Evolutionary conservation across 2,888 invertebrate genomes (phyloP), one percentile per base, ranked within the genome.

Genomic region (Dascillus cervinus): DNA sequence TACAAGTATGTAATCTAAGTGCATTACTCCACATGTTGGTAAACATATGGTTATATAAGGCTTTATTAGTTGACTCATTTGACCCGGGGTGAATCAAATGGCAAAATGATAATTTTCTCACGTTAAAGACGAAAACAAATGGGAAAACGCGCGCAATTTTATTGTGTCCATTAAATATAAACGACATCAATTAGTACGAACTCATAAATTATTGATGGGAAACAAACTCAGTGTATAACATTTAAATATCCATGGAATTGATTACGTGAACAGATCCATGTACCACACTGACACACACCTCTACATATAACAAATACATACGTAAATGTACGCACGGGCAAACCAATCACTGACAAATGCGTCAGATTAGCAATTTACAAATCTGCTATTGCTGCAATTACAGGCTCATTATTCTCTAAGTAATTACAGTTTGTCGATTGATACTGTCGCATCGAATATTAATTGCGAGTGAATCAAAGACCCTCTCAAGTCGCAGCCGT

Each of bases 321-420:
- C 22, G 22, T 22, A 32, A 14, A 39, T 19, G 17, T 17, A 17
- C 17, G 17, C 17, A 17, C 8, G 8, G 17, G 17, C 8, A 8
- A 29, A 34, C 32, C 39, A 39, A 39, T 39, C 39, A 32, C 50
- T 58, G 60, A 62, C 57, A 60, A 62, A 62, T 60, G 62, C 60
- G 58, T 60, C 57, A 61, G 63, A 65, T 65, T 64, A 64, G 63
- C 62, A 64, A 64, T 63, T 64, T 64, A 61, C 65, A 62, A 64
- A 63, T 64, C 64, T 61, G 62, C 61, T 59, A 61, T 62, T 62
- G 59, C 61, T 58, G 61, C 64, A 64, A 65, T 64, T 63, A 63
- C 62, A 52, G 55, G 56, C 64, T 64, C 64, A 65, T 64, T 65
- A 65, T 64, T 61, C 55, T 51, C 56, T 57, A 62, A 62, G 62